phyloP scores from a whole-genome alignment of 1,140 invertebrate genomes.

The Drosophila pandora region DNA sequence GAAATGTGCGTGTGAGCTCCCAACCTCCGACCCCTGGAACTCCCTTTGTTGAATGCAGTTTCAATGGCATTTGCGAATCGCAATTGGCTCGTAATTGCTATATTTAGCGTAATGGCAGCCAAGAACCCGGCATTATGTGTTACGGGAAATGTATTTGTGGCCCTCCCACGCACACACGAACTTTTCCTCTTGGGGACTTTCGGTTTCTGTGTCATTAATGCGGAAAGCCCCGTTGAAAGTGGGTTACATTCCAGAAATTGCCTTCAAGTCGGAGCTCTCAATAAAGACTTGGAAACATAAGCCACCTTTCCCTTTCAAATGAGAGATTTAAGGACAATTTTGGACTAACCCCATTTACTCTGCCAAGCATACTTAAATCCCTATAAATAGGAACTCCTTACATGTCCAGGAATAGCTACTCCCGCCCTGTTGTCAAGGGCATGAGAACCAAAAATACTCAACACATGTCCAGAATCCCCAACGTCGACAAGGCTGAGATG shows the following conservation, averaged over 20 bases:
- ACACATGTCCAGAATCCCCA: slow-evolving; percentile 37
- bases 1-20: slow-evolving; percentile 47
- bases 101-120: slow-evolving; percentile 74
- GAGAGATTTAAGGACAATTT: background rate
- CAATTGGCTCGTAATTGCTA: slow-evolving; percentile 79
- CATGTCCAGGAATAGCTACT: slow-evolving; percentile 18
- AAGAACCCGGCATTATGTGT: slow-evolving; percentile 66
- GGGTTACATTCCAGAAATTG: slow-evolving; percentile 62
- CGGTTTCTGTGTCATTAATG: slow-evolving; percentile 67
- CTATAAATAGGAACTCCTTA: background rate
- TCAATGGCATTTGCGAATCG: slow-evolving; percentile 79
- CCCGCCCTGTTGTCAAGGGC: background rate
- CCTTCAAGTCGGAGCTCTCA: background rate
- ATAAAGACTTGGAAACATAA: too few relatives aligned
- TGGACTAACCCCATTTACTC: background rate
- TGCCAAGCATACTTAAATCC: too few relatives aligned
- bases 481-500: slow-evolving; percentile 8
- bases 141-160: slow-evolving; percentile 35
- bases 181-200: slow-evolving; percentile 55
- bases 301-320: too few relatives aligned
- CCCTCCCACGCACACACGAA: slow-evolving; percentile 24
- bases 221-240: slow-evolving; percentile 50
- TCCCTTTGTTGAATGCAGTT: slow-evolving; percentile 67
- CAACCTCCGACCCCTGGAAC: slow-evolving; percentile 8
- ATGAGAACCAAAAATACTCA: slow-evolving; percentile 44